Conservation (phyloP, 2,888 invertebrate genomes). For the Protophormia terraenovae region DNA sequence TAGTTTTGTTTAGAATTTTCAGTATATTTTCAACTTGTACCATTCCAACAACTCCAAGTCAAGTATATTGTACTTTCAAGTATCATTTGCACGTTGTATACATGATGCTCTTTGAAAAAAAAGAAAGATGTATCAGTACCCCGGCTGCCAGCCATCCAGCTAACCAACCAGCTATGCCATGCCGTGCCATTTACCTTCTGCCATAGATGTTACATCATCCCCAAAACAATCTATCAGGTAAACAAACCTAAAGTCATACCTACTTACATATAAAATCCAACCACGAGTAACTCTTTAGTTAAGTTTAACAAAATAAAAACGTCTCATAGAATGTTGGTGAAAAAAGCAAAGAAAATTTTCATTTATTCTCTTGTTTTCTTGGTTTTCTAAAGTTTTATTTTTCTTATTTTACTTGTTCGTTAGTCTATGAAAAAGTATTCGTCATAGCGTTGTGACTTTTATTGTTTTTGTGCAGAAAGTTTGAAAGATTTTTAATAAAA, state of each 20-base stretch:
- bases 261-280: constrained; percentile 18
- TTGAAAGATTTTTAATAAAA: neutral
- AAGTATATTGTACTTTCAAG: constrained; percentile 65
- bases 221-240: constrained; percentile 42
- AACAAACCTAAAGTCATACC: constrained; percentile 15
- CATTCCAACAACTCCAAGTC: constrained; percentile 49
- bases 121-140: constrained; percentile 18
- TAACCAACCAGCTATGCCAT: constrained; percentile 19
- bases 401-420: constrained; percentile 3
- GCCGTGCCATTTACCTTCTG: constrained; percentile 32
- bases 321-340: neutral
- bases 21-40: constrained; percentile 3
- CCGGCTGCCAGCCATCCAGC: neutral
- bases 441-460: constrained; percentile 50
- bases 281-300: constrained; percentile 50
- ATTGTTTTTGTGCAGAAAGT: constrained; percentile 58
- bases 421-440: constrained; percentile 11
- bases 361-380: constrained; percentile 25
- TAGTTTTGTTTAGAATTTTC: neutral
- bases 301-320: neutral
- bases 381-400: constrained; percentile 12
- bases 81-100: constrained; percentile 65
- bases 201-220: constrained; percentile 28
- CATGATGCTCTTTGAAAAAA: constrained; percentile 19
- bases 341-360: constrained; percentile 3